phyloP scores from a whole-genome alignment of 2,797 vertebrate species.

The Tiaroga cobitis region DNA sequence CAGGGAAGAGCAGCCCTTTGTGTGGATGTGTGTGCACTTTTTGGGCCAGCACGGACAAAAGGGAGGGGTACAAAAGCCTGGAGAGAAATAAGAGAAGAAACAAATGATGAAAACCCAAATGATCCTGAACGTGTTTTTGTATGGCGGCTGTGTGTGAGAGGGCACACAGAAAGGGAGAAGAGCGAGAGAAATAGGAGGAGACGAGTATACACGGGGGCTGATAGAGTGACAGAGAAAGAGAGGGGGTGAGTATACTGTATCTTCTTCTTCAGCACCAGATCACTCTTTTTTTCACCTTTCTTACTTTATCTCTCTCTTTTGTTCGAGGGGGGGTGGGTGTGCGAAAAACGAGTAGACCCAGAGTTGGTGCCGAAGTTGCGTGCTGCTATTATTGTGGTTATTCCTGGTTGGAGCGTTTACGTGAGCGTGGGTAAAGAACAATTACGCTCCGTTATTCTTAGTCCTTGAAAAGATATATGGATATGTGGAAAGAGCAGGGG shows the following conservation, averaged over 20 bases:
- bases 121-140: slow-evolving; percentile 64
- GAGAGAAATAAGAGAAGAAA: slow-evolving; percentile 66
- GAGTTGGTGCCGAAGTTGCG: slow-evolving; percentile 33
- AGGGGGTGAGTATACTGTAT: slow-evolving; percentile 62
- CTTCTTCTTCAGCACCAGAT: slow-evolving; percentile 53
- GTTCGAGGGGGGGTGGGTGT: slow-evolving; percentile 29
- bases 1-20: slow-evolving; percentile 75
- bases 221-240: slow-evolving; percentile 44
- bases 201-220: slow-evolving; percentile 24
- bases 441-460: slow-evolving; percentile 51
- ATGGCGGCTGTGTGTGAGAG: slow-evolving; percentile 57
- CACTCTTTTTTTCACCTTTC: slow-evolving; percentile 34
- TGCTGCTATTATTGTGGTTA: slow-evolving; percentile 38
- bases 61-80: slow-evolving; percentile 67
- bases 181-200: slow-evolving; percentile 50
- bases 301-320: slow-evolving; percentile 27
- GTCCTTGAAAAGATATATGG: slow-evolving; percentile 49
- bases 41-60: slow-evolving; percentile 66
- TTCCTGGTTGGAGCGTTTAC: slow-evolving; percentile 9
- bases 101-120: slow-evolving; percentile 61
- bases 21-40: slow-evolving; percentile 76
- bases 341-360: slow-evolving; percentile 6
- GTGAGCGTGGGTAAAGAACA: slow-evolving; percentile 34
- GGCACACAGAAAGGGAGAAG: slow-evolving; percentile 48
- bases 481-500: slow-evolving; percentile 35